Evolutionary conservation across 23 tunicate genomes (phyloP).

Genomic region (Ascidia mentula): DNA sequence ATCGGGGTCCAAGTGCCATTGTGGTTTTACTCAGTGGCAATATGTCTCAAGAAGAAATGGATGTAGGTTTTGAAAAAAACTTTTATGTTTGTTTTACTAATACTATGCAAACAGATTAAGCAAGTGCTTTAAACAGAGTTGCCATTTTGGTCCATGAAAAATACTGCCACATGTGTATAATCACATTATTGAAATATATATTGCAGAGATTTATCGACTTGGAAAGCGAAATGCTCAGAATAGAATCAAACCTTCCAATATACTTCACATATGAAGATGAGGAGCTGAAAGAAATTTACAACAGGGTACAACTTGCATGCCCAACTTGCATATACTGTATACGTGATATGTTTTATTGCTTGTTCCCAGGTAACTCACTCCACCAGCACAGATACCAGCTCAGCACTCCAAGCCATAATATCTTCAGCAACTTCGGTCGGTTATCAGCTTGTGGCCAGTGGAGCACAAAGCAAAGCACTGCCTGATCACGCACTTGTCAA

Average conservation of each 20-base stretch:
- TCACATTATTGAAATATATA: too few species aligned
- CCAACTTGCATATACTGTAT: not conserved
- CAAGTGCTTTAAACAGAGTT: too few species aligned
- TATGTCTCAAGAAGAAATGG: conserved; percentile 48
- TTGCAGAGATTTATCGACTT: conserved; percentile 64
- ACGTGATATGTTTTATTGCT: not conserved
- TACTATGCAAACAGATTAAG: too few species aligned
- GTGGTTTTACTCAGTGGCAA: conserved; percentile 55
- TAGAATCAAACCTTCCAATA: conserved; percentile 65
- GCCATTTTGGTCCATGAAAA: too few species aligned
- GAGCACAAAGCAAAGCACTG: conserved; percentile 55
- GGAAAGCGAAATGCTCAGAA: conserved; percentile 44
- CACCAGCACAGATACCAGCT: conserved; percentile 45
- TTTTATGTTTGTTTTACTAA: not conserved
- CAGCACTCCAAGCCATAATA: conserved; percentile 63
- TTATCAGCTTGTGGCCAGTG: conserved; percentile 53
- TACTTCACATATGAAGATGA: conserved; percentile 83
- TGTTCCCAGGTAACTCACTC: conserved; percentile 58
- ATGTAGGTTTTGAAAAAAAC: too few species aligned
- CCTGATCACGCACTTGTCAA: conserved; percentile 66
- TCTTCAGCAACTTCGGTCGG: conserved; percentile 83
- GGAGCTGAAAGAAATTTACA: conserved; percentile 57
- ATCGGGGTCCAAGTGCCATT: conserved; percentile 67
- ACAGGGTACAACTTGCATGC: conserved; percentile 20
- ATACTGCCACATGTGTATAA: too few species aligned